phyloP scores from a whole-genome alignment of 2,888 invertebrate species.

The Chaitophorus viminalis region DNA sequence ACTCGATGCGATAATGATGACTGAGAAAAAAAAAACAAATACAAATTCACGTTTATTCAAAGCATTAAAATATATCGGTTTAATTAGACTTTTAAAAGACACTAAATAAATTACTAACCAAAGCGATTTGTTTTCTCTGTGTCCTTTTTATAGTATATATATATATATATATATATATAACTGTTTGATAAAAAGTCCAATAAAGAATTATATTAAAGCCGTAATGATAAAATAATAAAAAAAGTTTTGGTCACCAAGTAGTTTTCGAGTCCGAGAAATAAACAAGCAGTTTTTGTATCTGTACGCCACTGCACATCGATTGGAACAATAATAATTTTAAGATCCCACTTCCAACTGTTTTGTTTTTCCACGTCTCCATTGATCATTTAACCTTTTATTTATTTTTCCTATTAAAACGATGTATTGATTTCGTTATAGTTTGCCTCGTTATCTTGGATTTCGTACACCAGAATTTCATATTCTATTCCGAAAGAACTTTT shows the following conservation, averaged over 20 bases:
- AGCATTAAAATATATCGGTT: slow-evolving; percentile 52
- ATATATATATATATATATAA: background rate
- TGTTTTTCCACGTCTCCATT: background rate
- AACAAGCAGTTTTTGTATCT: slow-evolving; percentile 41
- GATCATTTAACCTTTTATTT: background rate
- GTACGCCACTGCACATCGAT: slow-evolving; percentile 36
- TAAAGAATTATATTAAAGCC: slow-evolving; percentile 14
- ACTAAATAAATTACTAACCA: slow-evolving; percentile 42
- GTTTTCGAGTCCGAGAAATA: slow-evolving; percentile 7
- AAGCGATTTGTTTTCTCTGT: background rate
- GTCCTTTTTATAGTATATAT: background rate
- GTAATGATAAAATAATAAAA: slow-evolving; percentile 22
- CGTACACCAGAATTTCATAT: background rate
- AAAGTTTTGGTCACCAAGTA: slow-evolving; percentile 29
- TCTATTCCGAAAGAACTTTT: background rate
- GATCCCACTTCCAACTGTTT: slow-evolving; percentile 24
- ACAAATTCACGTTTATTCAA: background rate
- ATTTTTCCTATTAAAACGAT: background rate
- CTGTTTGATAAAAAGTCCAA: slow-evolving; percentile 1
- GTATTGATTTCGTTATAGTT: background rate
- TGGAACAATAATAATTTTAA: slow-evolving; percentile 33
- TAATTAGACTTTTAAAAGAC: slow-evolving; percentile 48
- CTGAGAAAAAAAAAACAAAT: background rate
- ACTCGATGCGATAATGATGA: background rate
- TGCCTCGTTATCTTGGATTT: background rate